Evolutionary conservation across 1,140 invertebrate species (phyloP).

Genomic region (Aphelenchoides fujianensis): DNA sequence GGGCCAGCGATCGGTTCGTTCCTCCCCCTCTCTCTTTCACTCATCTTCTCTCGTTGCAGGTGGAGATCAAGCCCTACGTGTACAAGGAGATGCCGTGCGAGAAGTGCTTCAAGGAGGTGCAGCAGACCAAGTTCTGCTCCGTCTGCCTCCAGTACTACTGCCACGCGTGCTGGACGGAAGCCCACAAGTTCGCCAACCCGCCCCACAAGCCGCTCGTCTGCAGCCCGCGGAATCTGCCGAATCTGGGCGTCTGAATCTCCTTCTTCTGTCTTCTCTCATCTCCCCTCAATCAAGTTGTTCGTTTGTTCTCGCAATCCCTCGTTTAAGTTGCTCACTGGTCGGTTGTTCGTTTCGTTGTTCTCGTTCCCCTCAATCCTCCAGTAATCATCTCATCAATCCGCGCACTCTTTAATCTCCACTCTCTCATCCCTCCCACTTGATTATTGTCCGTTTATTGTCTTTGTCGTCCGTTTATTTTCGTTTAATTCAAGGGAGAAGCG

Average conservation of each 20-base stretch:
- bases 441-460: too few species aligned
- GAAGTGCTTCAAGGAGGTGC: neutral
- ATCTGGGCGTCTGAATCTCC: too few species aligned
- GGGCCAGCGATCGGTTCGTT: neutral
- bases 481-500: neutral
- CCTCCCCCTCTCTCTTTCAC: neutral
- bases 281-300: too few species aligned
- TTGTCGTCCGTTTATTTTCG: neutral
- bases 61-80: constrained; percentile 9
- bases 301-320: neutral
- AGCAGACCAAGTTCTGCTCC: neutral
- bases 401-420: neutral
- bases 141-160: constrained; percentile 13
- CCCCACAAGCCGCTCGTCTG: neutral
- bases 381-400: neutral
- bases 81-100: constrained; percentile 13
- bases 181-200: neutral
- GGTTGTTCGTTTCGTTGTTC: too few species aligned
- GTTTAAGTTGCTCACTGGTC: neutral
- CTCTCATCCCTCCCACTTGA: too few species aligned
- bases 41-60: neutral
- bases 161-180: neutral
- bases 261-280: too few species aligned
- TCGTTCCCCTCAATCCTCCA: neutral
- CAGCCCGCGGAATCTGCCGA: neutral